Conservation (phyloP, 1,140 invertebrate species). For the Drosophila kanapiae region DNA sequence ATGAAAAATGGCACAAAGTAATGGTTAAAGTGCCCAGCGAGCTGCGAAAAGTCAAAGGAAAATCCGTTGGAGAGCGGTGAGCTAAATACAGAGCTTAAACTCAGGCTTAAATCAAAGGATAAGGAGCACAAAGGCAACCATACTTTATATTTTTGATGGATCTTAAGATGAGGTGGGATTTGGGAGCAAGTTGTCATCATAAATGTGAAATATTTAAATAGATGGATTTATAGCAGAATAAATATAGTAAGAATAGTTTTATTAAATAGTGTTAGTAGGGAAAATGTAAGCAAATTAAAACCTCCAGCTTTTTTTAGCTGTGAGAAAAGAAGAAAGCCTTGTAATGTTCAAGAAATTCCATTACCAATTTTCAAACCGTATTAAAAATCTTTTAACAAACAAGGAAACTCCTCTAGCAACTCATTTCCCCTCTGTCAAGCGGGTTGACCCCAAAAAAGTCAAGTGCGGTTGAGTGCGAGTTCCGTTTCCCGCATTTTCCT, state of each 20-base stretch:
- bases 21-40: constrained; percentile 19
- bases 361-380: background rate
- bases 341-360: background rate
- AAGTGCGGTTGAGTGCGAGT: constrained; percentile 62
- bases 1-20: constrained; percentile 33
- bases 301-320: background rate
- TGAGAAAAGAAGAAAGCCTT: background rate
- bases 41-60: constrained; percentile 34
- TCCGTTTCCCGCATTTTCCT: constrained; percentile 23
- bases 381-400: constrained; percentile 42
- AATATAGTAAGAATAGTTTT: background rate
- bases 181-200: background rate
- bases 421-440: constrained; percentile 54
- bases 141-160: background rate
- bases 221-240: background rate
- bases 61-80: constrained; percentile 3
- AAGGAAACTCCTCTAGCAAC: constrained; percentile 13
- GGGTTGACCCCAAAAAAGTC: constrained; percentile 82
- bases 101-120: constrained; percentile 41
- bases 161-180: background rate
- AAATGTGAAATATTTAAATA: background rate
- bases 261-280: background rate
- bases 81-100: constrained; percentile 27
- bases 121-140: constrained; percentile 6
- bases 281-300: background rate